phyloP scores from a whole-genome alignment of 2,888 invertebrate species.

The Chironomus riparius region DNA sequence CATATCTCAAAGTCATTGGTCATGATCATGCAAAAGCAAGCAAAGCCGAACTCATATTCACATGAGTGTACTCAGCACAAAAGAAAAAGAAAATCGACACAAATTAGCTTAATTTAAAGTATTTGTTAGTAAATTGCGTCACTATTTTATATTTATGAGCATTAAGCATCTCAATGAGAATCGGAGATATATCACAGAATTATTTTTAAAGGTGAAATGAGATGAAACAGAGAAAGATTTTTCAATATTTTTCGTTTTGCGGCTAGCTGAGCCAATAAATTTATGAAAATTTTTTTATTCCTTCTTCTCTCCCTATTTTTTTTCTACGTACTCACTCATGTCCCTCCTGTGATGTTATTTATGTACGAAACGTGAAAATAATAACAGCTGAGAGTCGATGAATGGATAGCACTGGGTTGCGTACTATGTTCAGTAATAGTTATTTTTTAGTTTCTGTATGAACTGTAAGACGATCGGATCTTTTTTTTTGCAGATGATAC shows the following conservation, averaged over 20 bases:
- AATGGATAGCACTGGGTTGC: background rate
- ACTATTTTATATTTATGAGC: background rate
- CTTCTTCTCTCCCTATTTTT: background rate
- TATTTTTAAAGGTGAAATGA: too few species aligned
- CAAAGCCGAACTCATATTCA: too few species aligned
- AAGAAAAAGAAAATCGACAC: too few species aligned
- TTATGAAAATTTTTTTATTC: background rate
- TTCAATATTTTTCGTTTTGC: background rate
- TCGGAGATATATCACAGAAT: too few species aligned
- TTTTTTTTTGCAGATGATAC: background rate
- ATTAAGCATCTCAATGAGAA: background rate
- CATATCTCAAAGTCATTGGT: background rate
- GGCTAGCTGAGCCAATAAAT: background rate
- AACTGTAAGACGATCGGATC: background rate
- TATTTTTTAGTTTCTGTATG: background rate
- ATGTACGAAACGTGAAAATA: background rate
- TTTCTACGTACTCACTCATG: background rate
- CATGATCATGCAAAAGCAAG: background rate
- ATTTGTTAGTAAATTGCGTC: background rate
- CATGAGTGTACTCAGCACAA: background rate
- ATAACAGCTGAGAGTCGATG: background rate
- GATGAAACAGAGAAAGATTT: background rate
- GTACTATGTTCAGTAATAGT: background rate
- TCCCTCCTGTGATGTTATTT: constrained; percentile 6
- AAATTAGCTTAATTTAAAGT: too few species aligned